These are phyloP conservation scores for Plecturocebus donacophilus DNA, from an alignment of 2,113 vertebrate genomes.

Conservation along the genomic window DNA sequence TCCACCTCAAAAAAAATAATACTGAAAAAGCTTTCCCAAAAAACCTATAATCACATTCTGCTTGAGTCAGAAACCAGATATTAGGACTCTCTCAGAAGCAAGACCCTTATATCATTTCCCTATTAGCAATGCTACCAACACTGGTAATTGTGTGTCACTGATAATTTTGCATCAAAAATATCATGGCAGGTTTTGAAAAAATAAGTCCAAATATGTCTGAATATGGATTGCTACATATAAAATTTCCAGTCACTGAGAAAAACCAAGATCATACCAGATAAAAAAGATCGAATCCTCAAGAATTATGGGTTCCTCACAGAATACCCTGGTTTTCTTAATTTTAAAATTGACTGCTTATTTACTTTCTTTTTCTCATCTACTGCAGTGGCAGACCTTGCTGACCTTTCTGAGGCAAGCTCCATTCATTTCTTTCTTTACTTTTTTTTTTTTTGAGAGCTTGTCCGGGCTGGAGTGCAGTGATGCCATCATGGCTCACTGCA, in stretches of 20 bases:
- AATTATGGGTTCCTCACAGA: neutral
- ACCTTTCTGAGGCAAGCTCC: neutral
- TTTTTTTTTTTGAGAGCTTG: no score
- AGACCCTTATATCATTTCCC: neutral
- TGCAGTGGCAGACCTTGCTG: neutral
- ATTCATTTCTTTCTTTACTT: neutral
- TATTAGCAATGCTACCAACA: neutral
- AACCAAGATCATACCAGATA: slow-evolving; percentile 9
- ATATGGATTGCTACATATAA: slow-evolving; percentile 16
- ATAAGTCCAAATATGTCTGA: neutral
- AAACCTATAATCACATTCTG: neutral
- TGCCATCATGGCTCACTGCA: no score
- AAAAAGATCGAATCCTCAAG: slow-evolving; percentile 5
- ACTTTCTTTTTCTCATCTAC: slow-evolving; percentile 1
- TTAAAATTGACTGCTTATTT: slow-evolving; percentile 11
- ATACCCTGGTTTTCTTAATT: neutral
- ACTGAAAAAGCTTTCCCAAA: neutral
- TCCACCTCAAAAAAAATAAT: neutral
- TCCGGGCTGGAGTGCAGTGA: no score
- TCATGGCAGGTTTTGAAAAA: neutral
- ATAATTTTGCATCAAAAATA: slow-evolving; percentile 29
- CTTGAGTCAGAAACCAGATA: slow-evolving; percentile 4
- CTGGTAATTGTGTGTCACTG: neutral
- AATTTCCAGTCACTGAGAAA: slow-evolving; percentile 40
- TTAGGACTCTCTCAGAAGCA: neutral